These are phyloP conservation scores for Oreotrochilus melanogaster DNA, from an alignment of 2,113 vertebrate genomes.

Conservation along the genomic window DNA sequence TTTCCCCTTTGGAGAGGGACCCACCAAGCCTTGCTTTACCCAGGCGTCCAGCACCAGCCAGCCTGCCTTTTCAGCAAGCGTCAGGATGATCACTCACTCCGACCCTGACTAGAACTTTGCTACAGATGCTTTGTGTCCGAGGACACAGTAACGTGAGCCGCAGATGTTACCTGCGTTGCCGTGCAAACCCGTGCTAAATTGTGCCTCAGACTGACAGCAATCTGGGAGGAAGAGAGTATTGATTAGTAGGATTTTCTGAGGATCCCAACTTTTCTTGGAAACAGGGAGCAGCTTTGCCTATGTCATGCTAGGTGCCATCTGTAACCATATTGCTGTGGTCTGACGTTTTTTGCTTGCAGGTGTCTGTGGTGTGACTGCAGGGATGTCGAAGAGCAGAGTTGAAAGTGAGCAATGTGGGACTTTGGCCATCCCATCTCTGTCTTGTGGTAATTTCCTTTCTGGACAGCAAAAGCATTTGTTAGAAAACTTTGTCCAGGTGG, in stretches of 20 bases:
- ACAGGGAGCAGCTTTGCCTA: accelerated
- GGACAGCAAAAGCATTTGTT: not conserved
- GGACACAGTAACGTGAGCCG: accelerated
- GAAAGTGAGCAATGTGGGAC: accelerated
- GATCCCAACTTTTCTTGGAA: not conserved
- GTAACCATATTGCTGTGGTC: not conserved
- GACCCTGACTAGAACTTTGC: not conserved
- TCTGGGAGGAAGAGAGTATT: accelerated
- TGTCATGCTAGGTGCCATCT: accelerated
- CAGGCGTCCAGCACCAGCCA: accelerated
- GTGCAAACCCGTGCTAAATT: accelerated
- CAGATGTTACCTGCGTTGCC: accelerated
- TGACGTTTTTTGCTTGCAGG: not conserved
- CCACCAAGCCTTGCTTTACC: too few species aligned
- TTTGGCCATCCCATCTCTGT: accelerated
- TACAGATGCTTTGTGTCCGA: not conserved
- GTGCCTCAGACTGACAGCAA: not conserved
- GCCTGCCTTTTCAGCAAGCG: not conserved
- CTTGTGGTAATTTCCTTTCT: not conserved
- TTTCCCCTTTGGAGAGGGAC: not conserved
- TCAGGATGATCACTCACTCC: accelerated
- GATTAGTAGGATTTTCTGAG: not conserved
- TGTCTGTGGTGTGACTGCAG: not conserved
- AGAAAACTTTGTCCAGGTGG: not conserved
- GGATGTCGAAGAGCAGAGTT: not conserved